Conservation (phyloP, 1,140 invertebrate species). For the Drosophila mauritiana region DNA sequence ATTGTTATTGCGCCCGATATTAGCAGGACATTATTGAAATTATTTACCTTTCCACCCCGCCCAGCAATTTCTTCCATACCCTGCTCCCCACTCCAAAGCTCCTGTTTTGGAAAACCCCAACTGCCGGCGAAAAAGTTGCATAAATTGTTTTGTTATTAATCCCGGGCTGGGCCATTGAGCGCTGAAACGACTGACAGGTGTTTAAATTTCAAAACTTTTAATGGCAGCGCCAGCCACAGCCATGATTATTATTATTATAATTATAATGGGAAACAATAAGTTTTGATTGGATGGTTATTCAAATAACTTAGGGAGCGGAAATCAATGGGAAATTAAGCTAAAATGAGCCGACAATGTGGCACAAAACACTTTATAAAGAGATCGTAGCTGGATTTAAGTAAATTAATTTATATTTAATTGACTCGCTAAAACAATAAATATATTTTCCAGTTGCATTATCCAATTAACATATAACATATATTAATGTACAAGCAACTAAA, state of each 20-base stretch:
- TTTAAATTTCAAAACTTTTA: conserved; percentile 60
- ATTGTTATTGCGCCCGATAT: conserved; percentile 56
- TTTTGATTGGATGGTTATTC: conserved; percentile 50
- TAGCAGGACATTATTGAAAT: conserved; percentile 78
- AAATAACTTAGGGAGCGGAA: conserved; percentile 20
- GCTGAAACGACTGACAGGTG: conserved; percentile 59
- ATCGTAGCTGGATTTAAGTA: conserved; percentile 1
- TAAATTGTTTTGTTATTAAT: conserved; percentile 57
- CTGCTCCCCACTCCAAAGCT: neutral
- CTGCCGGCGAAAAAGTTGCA: conserved; percentile 38
- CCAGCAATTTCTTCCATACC: neutral
- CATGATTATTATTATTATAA: conserved; percentile 60
- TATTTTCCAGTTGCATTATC: no score
- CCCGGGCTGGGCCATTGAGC: conserved; percentile 20
- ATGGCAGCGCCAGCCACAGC: conserved; percentile 31
- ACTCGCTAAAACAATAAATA: no score
- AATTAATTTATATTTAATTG: neutral
- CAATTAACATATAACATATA: no score
- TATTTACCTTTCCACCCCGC: conserved; percentile 52
- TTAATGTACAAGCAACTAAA: no score
- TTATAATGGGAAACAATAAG: conserved; percentile 51
- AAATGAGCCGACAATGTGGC: conserved; percentile 17
- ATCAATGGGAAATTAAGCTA: conserved; percentile 28
- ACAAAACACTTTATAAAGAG: neutral
- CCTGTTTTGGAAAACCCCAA: neutral